Conservation (phyloP, 2,888 invertebrate species). For the Stenchaetothrips biformis region DNA sequence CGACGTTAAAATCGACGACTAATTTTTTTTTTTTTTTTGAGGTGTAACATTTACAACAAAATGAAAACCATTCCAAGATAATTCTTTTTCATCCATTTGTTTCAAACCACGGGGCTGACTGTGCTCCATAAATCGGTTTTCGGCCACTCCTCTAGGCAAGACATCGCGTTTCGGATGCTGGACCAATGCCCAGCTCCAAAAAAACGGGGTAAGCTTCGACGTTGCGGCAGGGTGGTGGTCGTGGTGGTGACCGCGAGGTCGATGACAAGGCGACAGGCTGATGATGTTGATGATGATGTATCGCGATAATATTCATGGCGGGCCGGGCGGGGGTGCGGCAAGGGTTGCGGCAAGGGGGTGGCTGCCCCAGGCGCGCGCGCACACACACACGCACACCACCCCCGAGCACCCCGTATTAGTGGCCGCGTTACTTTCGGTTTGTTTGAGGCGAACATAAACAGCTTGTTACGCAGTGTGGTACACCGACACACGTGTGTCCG, state of each 20-base stretch:
- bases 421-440: slow-evolving; percentile 15
- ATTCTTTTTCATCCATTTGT: too few relatives aligned
- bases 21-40: too few relatives aligned
- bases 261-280: slow-evolving; percentile 7
- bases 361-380: not conserved
- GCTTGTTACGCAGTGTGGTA: not conserved
- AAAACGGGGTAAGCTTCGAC: too few relatives aligned
- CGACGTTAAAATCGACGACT: too few relatives aligned
- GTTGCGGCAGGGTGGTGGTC: too few relatives aligned
- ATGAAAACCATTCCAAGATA: too few relatives aligned
- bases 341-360: not conserved
- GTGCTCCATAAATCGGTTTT: too few relatives aligned
- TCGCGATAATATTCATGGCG: slow-evolving; percentile 18
- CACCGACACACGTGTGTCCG: not conserved
- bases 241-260: not conserved
- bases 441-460: slow-evolving; percentile 19
- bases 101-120: too few relatives aligned
- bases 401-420: not conserved
- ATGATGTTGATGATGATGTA: slow-evolving; percentile 23
- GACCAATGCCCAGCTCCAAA: too few relatives aligned
- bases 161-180: too few relatives aligned
- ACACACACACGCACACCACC: not conserved
- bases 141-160: too few relatives aligned
- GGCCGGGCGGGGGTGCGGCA: not conserved
- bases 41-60: too few relatives aligned